Conservation (phyloP, 2,797 vertebrate genomes). For the Telmatherina bonti region DNA sequence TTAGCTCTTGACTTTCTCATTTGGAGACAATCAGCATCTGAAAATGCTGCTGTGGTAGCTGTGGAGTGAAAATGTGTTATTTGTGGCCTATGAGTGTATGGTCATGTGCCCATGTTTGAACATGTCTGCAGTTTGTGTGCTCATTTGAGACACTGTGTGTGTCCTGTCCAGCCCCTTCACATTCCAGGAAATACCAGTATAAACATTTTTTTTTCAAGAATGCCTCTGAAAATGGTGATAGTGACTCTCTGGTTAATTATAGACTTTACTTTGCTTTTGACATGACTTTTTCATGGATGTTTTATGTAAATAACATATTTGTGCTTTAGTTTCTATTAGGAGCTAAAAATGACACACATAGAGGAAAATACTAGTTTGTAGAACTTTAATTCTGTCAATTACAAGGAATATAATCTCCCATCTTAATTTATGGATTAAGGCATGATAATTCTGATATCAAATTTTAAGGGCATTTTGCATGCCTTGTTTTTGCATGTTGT, state of each 20-base stretch:
- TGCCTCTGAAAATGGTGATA: constrained; percentile 47
- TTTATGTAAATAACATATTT: neutral
- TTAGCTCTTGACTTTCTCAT: constrained; percentile 26
- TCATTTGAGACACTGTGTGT: constrained; percentile 58
- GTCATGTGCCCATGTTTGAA: constrained; percentile 58
- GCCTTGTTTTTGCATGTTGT: constrained; percentile 60
- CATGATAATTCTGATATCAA: constrained; percentile 36
- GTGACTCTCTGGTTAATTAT: constrained; percentile 41
- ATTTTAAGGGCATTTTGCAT: constrained; percentile 47
- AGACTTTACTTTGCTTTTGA: constrained; percentile 6
- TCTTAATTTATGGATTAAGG: constrained; percentile 7
- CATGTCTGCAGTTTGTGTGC: constrained; percentile 64
- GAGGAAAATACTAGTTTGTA: neutral
- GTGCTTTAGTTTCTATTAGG: neutral
- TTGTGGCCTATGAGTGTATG: constrained; percentile 52
- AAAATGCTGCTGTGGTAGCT: neutral
- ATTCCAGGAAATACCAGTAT: constrained; percentile 84
- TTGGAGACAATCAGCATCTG: constrained; percentile 21
- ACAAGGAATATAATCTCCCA: neutral
- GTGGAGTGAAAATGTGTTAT: constrained; percentile 41
- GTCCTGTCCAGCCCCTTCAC: constrained; percentile 65
- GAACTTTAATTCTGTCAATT: constrained; percentile 1
- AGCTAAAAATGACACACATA: neutral
- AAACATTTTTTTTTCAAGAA: constrained; percentile 63
- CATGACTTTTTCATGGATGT: neutral